Conservation (phyloP, 2,797 vertebrate genomes). For the Fistularia tabacaria region DNA sequence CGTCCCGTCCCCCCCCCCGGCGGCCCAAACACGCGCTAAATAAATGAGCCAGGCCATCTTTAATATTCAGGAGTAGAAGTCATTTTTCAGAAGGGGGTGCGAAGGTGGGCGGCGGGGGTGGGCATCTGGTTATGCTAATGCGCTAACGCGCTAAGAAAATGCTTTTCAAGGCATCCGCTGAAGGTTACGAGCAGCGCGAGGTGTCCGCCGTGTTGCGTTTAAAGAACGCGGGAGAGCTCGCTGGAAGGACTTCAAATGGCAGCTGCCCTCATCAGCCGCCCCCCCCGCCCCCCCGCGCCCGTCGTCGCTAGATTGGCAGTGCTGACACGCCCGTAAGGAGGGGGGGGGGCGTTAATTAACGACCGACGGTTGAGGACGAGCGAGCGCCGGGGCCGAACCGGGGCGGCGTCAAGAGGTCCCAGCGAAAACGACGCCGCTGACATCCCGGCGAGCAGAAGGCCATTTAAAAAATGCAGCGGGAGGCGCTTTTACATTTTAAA, state of each 20-base stretch:
- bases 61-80: constrained; percentile 52
- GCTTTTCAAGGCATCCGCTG: constrained; percentile 48
- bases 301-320: constrained; percentile 46
- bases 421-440: too few relatives aligned
- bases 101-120: constrained; percentile 36
- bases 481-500: too few relatives aligned
- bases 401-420: too few relatives aligned
- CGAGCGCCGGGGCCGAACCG: too few relatives aligned
- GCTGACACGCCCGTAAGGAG: constrained; percentile 34
- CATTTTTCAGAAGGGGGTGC: constrained; percentile 43
- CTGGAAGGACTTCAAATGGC: constrained; percentile 1
- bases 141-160: constrained; percentile 44
- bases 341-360: too few relatives aligned
- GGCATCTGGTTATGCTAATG: constrained; percentile 62
- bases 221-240: constrained; percentile 21
- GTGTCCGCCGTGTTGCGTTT: constrained; percentile 32
- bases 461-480: too few relatives aligned
- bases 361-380: too few relatives aligned
- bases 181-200: constrained; percentile 50
- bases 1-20: constrained; percentile 36
- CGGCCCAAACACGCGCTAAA: constrained; percentile 52
- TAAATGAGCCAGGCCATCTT: constrained; percentile 64
- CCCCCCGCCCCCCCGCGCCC: too few relatives aligned
- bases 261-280: too few relatives aligned
- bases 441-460: too few relatives aligned